Percentiles rank a stretch among this genome's conserved stretches.
Conservation (phyloP, 2,888 invertebrate species). For the Patella caerulea region DNA sequence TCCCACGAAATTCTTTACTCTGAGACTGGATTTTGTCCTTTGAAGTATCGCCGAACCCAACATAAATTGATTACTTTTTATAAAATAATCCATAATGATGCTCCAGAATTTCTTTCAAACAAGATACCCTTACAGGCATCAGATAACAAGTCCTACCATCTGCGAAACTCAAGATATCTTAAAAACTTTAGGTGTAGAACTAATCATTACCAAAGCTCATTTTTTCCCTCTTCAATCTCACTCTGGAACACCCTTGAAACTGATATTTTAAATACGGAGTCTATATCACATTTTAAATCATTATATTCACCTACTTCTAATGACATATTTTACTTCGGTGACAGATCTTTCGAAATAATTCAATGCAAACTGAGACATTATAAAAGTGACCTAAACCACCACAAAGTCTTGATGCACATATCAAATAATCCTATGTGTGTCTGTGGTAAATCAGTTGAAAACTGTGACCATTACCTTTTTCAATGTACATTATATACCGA, state of each 20-base stretch:
- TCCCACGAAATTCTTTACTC: neutral
- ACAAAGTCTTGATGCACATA: neutral
- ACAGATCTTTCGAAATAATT: too few species aligned
- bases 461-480: neutral
- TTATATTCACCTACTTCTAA: neutral
- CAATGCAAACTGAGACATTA: neutral
- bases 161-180: neutral
- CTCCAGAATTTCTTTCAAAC: neutral
- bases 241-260: neutral
- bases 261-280: too few species aligned
- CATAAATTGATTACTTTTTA: neutral
- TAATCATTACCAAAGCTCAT: neutral
- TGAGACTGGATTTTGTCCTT: neutral
- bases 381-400: neutral
- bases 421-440: neutral
- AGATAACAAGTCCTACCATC: neutral
- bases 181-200: neutral
- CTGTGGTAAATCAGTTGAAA: neutral
- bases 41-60: neutral
- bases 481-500: neutral
- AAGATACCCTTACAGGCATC: neutral
- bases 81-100: neutral
- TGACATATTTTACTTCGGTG: too few species aligned
- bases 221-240: neutral
- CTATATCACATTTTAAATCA: neutral